Conservation (phyloP, 2,888 invertebrate genomes). For the Spicauda simplicius region DNA sequence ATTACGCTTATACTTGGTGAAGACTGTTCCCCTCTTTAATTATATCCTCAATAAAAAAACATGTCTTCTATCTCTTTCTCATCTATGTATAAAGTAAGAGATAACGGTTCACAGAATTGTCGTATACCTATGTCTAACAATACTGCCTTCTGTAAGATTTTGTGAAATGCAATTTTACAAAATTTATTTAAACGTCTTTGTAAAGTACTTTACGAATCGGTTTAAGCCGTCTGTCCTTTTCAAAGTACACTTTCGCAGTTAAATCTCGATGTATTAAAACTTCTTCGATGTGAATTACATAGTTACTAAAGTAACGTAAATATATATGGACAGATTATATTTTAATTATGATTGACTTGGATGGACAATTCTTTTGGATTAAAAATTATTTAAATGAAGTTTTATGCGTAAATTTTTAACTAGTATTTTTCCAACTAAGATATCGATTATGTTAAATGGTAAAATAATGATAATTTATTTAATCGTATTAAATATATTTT, state of each 20-base stretch:
- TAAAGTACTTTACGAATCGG: conserved; percentile 7
- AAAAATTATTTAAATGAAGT: background rate
- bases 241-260: conserved; percentile 3
- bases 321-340: background rate
- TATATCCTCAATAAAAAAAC: background rate
- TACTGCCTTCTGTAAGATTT: conserved; percentile 10
- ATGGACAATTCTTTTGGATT: background rate
- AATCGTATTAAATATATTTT: background rate
- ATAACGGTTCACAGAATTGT: background rate
- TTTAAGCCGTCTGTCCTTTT: background rate
- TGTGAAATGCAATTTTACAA: conserved; percentile 4
- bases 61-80: background rate
- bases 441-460: conserved; percentile 12
- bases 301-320: background rate
- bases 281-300: background rate
- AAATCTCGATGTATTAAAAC: background rate
- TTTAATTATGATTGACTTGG: background rate
- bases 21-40: background rate
- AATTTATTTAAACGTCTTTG: background rate
- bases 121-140: background rate
- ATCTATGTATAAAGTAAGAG: conserved; percentile 1
- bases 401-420: background rate
- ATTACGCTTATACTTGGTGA: background rate
- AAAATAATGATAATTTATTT: background rate
- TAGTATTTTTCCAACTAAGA: conserved; percentile 8